Conservation (phyloP, 2,888 invertebrate genomes). For the Poecilobothrus nobilitatus region DNA sequence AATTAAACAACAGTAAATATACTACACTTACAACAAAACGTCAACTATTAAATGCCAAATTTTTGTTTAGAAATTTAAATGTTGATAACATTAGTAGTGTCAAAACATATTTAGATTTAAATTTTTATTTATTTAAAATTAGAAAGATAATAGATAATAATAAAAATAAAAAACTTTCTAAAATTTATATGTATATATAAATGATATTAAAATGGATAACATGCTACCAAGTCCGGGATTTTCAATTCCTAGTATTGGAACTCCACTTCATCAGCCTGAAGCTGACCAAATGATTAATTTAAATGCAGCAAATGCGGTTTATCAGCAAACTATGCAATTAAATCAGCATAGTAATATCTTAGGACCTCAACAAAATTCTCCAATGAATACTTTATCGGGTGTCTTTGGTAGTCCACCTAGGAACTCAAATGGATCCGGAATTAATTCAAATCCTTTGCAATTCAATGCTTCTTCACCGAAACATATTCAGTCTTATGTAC, state of each 20-base stretch:
- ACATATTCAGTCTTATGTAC: conserved; percentile 66
- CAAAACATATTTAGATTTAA: too few species aligned
- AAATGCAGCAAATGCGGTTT: conserved; percentile 72
- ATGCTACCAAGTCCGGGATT: conserved; percentile 84
- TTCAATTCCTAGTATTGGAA: conserved; percentile 83
- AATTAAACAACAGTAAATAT: too few species aligned
- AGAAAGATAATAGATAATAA: too few species aligned
- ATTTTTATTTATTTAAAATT: too few species aligned
- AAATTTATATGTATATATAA: not conserved
- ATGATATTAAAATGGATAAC: conserved; percentile 64
- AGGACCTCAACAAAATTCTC: not conserved
- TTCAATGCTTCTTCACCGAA: conserved; percentile 58
- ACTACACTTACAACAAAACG: too few species aligned
- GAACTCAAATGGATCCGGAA: not conserved
- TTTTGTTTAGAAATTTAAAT: too few species aligned
- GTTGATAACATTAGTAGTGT: too few species aligned
- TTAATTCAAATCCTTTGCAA: conserved; percentile 49
- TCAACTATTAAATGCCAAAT: too few species aligned
- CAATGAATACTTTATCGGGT: not conserved
- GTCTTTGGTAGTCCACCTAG: not conserved
- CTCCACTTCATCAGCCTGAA: conserved; percentile 81
- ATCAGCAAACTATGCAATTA: conserved; percentile 60
- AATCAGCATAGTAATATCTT: not conserved
- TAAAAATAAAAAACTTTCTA: too few species aligned
- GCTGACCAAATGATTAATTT: conserved; percentile 85